phyloP scores from a whole-genome alignment of 2,888 invertebrate genomes.

The Strigamia crassipes region DNA sequence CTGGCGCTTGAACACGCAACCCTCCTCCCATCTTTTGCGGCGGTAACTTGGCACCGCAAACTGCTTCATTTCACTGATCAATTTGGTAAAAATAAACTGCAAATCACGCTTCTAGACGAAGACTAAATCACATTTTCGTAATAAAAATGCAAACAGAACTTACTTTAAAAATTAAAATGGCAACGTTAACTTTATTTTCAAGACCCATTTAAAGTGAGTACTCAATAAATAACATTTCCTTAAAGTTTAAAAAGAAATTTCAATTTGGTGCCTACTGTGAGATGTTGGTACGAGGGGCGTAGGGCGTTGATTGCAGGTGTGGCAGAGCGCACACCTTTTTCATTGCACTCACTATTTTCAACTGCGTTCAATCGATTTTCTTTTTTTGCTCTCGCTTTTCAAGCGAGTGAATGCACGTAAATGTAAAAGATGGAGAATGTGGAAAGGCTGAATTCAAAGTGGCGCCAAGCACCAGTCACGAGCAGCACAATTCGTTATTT shows the following conservation, averaged over 20 bases:
- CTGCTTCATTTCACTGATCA: slow-evolving; percentile 40
- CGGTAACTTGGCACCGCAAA: slow-evolving; percentile 23
- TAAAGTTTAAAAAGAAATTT: slow-evolving; percentile 24
- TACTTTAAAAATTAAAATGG: not conserved
- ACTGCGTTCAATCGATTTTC: slow-evolving; percentile 40
- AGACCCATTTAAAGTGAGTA: not conserved
- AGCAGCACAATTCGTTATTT: slow-evolving; percentile 8
- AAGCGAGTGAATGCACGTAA: slow-evolving; percentile 38
- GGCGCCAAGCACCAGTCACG: slow-evolving; percentile 40
- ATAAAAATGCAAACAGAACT: not conserved
- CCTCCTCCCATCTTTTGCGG: slow-evolving; percentile 36
- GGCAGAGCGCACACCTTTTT: slow-evolving; percentile 36
- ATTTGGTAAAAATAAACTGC: slow-evolving; percentile 1
- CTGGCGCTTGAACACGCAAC: slow-evolving; percentile 20
- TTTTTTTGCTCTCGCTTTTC: slow-evolving; percentile 21
- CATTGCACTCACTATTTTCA: slow-evolving; percentile 32
- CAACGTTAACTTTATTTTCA: not conserved
- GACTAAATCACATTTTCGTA: not conserved
- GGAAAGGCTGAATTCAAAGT: slow-evolving; percentile 35
- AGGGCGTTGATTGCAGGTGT: slow-evolving; percentile 38
- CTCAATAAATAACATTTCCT: not conserved
- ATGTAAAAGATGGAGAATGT: slow-evolving; percentile 40
- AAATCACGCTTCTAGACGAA: not conserved
- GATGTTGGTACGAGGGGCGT: slow-evolving; percentile 18
- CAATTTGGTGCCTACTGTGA: slow-evolving; percentile 5